phyloP scores from a whole-genome alignment of 1,140 invertebrate species.

The Microplitis mediator region DNA sequence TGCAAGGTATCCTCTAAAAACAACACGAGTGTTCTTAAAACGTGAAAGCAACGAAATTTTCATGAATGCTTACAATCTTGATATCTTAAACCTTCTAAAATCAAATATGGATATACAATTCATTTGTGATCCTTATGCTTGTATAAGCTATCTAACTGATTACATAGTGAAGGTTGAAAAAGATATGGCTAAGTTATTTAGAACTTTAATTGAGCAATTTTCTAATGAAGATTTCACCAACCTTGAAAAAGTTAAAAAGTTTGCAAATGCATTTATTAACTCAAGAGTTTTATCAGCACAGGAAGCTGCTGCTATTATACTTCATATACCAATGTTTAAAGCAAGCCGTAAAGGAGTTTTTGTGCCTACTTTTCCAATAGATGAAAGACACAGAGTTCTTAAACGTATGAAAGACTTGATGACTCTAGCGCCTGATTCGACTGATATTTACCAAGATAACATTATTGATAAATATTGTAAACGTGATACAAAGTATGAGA shows the following conservation, averaged over 20 bases:
- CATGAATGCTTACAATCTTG: not conserved
- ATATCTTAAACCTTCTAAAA: not conserved
- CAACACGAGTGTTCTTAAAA: not conserved
- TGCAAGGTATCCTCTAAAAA: not conserved
- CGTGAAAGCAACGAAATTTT: not conserved
- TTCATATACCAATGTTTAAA: not conserved
- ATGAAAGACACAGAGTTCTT: not conserved
- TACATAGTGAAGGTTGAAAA: too few species aligned
- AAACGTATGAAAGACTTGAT: not conserved
- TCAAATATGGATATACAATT: not conserved
- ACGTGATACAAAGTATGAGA: not conserved
- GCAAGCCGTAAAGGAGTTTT: not conserved
- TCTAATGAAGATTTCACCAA: not conserved
- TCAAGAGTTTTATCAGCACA: not conserved
- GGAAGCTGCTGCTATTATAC: not conserved
- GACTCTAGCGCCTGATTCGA: not conserved
- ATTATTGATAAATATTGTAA: not conserved
- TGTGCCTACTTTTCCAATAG: not conserved
- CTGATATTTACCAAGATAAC: not conserved
- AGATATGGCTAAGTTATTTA: too few species aligned
- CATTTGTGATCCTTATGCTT: not conserved
- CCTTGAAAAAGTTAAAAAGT: not conserved
- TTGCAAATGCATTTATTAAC: slow-evolving; percentile 3
- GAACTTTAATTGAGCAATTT: too few species aligned
- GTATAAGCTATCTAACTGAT: not conserved